Evolutionary conservation across 2,797 vertebrate genomes (phyloP).

Genomic region (Poeciliopsis infans): DNA sequence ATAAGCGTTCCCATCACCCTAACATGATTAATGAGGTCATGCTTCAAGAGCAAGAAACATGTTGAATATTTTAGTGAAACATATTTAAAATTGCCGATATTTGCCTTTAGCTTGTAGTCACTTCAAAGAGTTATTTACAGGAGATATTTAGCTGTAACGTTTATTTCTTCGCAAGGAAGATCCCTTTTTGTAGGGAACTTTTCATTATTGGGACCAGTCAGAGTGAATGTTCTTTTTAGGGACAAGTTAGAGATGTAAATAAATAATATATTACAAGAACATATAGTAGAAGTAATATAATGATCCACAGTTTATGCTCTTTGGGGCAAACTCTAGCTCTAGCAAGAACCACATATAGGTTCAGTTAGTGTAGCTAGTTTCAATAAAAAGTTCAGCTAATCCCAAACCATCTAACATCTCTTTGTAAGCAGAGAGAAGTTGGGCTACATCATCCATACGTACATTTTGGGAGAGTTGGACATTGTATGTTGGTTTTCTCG

Average conservation of each 20-base stretch:
- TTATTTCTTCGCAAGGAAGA: conserved; percentile 24
- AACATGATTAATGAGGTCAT: conserved; percentile 17
- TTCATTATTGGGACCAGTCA: conserved; percentile 22
- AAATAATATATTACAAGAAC: conserved; percentile 64
- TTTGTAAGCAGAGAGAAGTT: background rate
- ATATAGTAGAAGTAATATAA: conserved; percentile 57
- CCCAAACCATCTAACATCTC: background rate
- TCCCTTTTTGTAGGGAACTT: conserved; percentile 14
- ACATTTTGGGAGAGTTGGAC: conserved; percentile 43
- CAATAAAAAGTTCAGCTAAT: conserved; percentile 18
- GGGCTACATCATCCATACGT: conserved; percentile 16
- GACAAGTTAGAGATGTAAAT: conserved; percentile 57
- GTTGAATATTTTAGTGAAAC: conserved; percentile 36
- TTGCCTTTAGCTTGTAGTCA: conserved; percentile 64
- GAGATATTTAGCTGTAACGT: conserved; percentile 23
- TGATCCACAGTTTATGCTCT: conserved; percentile 27
- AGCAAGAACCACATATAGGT: conserved; percentile 18
- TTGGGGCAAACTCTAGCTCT: conserved; percentile 17
- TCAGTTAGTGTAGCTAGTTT: conserved; percentile 15
- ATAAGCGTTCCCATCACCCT: conserved; percentile 57
- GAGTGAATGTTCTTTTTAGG: conserved; percentile 26
- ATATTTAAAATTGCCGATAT: conserved; percentile 56
- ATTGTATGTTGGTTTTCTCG: conserved; percentile 25
- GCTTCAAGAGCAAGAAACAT: conserved; percentile 31
- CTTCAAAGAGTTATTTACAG: conserved; percentile 44